Base-by-base conservation (phyloP, 2,797 vertebrate genomes). In the Sciurus carolinensis region DNA sequence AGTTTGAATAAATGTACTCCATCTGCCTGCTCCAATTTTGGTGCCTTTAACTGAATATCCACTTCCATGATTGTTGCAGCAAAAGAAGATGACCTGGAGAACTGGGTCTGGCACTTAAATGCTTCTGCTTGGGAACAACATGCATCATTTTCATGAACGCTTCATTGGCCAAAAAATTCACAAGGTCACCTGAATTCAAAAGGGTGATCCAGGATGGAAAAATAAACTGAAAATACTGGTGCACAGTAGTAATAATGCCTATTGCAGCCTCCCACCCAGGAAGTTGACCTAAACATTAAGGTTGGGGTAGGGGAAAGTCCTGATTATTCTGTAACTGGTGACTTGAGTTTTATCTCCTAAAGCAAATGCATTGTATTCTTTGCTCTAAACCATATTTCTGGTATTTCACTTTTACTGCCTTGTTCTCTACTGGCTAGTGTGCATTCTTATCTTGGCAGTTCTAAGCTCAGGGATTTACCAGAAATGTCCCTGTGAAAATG, bases 381-480 rank as follows among this genome's bases (percentile, higher is more conserved):
- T 94, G 90, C 12, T 95, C 7, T 71, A 50, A 91, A 69, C 33
- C n/a, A 7, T 76, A 42, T 81, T 89, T 92, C 82, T 33, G 30
- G 36, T 30, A 11, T 44, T 75, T 87, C 42, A 67, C 33, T 69
- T 90, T 82, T 47, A 87, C 72, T 77, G 28, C 62, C 79, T 20
- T 73, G 66, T 66, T 96, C 71, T 81, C 72, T 81, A 54, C 72
- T 82, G 72, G 50, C 47, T 71, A 85, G 76, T 80, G 50, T 50
- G 73, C n/a, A 39, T 92, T 88, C 79, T 57, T 71, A 82, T 57
- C 44, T 96, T 89, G 75, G 62, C 47, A 90, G 44, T 26, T 15
- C 73, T 94, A 95, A 96, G 87, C 92, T 93, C 80, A 71, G 84
- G 73, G 75, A 83, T 97, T 97, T 97, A 91, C 75, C 52, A 91